Base-by-base conservation (phyloP, 2,113 vertebrate species). In the Microcebus tavaratra region DNA sequence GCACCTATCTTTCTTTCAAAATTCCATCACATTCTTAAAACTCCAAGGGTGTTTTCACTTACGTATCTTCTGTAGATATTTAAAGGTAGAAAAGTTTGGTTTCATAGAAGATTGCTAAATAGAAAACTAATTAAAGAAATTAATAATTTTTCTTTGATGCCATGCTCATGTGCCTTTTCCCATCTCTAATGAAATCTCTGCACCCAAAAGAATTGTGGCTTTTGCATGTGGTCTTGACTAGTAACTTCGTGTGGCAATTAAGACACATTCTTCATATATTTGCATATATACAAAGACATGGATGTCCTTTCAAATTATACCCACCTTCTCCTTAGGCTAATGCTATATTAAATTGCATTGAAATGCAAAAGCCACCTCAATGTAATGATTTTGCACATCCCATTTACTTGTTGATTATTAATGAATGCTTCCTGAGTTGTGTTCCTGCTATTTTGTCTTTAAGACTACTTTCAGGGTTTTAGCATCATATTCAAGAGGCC, bases 401-500 rank as follows among this genome's bases (percentile, higher is more conserved):
- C 93, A 70, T 97, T 97, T 97, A 7, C 96, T 97, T 81, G 97
- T 92, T 98, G 95, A 97, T 98, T 98, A 95, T 98, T 98, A 98
- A 98, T 98, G 97, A 98, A 98, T 61, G 95, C 94, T 98, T 98
- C 98, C 98, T 94, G 31, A 96, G 97, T 98, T 98, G 97, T 93
- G 85, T 96, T 97, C 96, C 95, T 98, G 97, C 97, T 98, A 98
- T 98, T 98, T 98, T 98, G 98, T 98, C 98, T 99, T 98, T 98
- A 98, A 98, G 98, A 97, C 97, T 98, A 98, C 98, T 98, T 98
- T 98, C 98, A 98, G 97, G 98, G 98, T 98, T 98, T 99, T 98
- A 98, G 98, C 98, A 97, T 98, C 98, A 98, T 98, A 98, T 98
- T 98, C 98, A 98, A 98, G 98, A 98, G 98, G 98, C 98, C 98